Conservation (phyloP, 2,888 invertebrate species). For the Athripsodes cinereus region DNA sequence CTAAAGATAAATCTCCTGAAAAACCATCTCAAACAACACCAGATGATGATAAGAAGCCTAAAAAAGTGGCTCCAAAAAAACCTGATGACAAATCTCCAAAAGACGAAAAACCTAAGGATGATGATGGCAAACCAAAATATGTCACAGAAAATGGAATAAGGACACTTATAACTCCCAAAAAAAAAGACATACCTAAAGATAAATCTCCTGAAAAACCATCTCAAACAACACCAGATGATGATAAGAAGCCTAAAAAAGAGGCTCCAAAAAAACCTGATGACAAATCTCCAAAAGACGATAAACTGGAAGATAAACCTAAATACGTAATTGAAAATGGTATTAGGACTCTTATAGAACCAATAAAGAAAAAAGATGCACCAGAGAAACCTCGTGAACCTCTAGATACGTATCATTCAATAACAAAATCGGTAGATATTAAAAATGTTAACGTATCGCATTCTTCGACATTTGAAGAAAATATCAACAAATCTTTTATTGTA, state of each 20-base stretch:
- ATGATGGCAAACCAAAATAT: conserved; percentile 15
- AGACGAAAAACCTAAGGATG: conserved; percentile 12
- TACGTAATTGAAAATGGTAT: conserved; percentile 23
- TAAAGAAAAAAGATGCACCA: not conserved
- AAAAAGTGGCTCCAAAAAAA: not conserved
- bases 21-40: not conserved
- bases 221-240: not conserved
- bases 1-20: not conserved
- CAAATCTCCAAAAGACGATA: not conserved
- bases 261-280: conserved; percentile 7
- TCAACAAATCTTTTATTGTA: conserved; percentile 11
- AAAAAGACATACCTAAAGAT: not conserved
- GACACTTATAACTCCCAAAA: conserved; percentile 11
- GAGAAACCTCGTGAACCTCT: conserved; percentile 12
- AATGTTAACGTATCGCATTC: conserved; percentile 16
- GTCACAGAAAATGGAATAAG: conserved; percentile 26
- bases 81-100: conserved; percentile 4
- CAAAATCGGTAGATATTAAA: conserved; percentile 14
- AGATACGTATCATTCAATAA: not conserved
- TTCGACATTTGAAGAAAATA: not conserved
- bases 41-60: not conserved
- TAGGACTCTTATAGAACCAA: conserved; percentile 9
- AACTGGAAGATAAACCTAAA: not conserved
- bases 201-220: not conserved
- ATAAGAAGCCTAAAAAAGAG: conserved; percentile 12